Conservation (phyloP, 1,140 invertebrate species). For the Hyles euphorbiae region DNA sequence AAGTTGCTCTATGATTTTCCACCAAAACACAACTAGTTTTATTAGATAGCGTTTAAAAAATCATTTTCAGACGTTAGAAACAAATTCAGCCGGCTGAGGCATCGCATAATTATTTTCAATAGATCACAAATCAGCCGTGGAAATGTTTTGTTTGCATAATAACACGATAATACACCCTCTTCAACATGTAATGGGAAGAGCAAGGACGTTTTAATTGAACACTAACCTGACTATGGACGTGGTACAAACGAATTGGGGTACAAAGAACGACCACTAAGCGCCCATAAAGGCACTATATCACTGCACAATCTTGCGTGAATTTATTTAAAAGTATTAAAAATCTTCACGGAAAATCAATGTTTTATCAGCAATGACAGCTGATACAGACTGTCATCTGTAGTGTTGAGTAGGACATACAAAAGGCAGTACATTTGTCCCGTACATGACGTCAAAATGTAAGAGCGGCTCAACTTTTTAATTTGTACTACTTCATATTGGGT, state of each 20-base stretch:
- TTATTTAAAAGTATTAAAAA: slow-evolving; percentile 2
- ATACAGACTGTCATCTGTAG: neutral
- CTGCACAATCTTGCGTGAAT: slow-evolving; percentile 4
- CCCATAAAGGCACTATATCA: neutral
- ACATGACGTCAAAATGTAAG: no score
- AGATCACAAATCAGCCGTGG: slow-evolving; percentile 27
- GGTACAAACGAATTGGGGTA: neutral
- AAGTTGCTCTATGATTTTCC: no score
- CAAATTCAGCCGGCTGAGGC: neutral
- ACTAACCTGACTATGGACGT: slow-evolving; percentile 19
- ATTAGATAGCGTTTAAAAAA: no score
- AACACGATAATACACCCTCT: slow-evolving; percentile 36
- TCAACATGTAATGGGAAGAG: slow-evolving; percentile 12
- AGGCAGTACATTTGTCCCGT: no score
- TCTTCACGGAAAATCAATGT: slow-evolving; percentile 5
- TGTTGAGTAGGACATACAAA: no score
- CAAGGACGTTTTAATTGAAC: slow-evolving; percentile 41
- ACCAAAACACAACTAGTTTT: no score
- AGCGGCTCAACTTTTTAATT: no score
- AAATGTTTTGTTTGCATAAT: slow-evolving; percentile 48
- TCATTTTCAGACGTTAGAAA: neutral
- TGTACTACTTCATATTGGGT: no score
- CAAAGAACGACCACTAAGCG: neutral
- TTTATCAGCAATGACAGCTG: neutral
- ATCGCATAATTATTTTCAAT: slow-evolving; percentile 13